Evolutionary conservation across 2,888 invertebrate species (phyloP), one percentile per base, ranked within the genome.

Genomic region (Tachystola acroxantha): DNA sequence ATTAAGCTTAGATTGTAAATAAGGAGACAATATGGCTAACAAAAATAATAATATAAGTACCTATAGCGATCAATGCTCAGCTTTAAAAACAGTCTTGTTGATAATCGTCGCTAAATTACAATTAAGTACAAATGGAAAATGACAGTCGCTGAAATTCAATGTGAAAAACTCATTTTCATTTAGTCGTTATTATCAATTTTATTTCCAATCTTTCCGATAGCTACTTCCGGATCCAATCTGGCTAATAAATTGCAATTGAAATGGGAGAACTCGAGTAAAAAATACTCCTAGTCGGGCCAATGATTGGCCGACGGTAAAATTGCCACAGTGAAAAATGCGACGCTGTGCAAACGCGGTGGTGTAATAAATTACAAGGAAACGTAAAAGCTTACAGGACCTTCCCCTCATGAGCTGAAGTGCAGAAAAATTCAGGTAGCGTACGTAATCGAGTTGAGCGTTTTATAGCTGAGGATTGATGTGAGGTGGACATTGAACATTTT

Each of bases 351-450:
- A 37, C 40, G 49, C 40, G 43, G 35, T 47, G 46, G 51, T 42
- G 61, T 65, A 65, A 74, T 77, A 74, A 77, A 77, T 78, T 71
- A 71, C 61, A 55, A 58, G 63, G 64, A 68, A 62, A 69, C 59
- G 65, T 69, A 61, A 66, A 67, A 67, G 63, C 61, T 57, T 53
- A 50, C 49, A 53, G 52, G 55, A 50, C 46, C 42, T 48, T 12
- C 25, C 32, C 32, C 25, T 20, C 14, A 13, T n/a, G 10, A 32
- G 22, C 20, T 12, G 14, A 58, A n/a, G 56, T 52, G 57, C 51
- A 48, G 60, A 48, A 45, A 27, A 33, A 14, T 25, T 34, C 27
- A 34, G 26, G 27, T 34, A 10, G 11, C 9, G 26, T 2, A 9
- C 7, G 14, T 7, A 25, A 34, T 13, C 25, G 32, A 27, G 11